A percentile compares a stretch with the other conserved stretches of the same genome.
These are phyloP conservation scores for Harpegnathos saltator DNA, from an alignment of 1,140 invertebrate genomes.

Conservation along the genomic window DNA sequence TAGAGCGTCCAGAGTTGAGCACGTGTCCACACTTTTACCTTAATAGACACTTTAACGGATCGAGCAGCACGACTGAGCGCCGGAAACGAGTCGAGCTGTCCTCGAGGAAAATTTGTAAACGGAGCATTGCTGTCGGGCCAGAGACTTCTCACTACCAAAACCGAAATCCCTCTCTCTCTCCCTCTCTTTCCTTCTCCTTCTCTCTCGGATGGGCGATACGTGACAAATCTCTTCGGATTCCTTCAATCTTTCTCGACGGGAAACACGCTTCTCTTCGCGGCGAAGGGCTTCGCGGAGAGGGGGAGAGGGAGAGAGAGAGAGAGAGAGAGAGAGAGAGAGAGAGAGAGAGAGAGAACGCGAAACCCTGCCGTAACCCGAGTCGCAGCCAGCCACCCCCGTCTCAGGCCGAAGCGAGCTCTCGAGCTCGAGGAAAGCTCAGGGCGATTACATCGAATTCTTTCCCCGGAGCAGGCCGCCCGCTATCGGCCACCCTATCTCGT, in stretches of 20 bases:
- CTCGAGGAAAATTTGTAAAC: not conserved
- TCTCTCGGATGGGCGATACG: conserved; percentile 14
- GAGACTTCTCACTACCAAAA: not conserved
- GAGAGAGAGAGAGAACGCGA: not conserved
- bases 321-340: not conserved
- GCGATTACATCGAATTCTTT: conserved; percentile 67
- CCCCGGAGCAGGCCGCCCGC: conserved; percentile 36
- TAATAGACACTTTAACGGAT: too few species aligned
- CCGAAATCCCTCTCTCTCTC: not conserved
- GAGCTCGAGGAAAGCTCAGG: conserved; percentile 56
- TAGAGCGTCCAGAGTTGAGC: too few species aligned
- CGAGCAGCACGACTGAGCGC: too few species aligned
- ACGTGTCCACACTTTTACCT: too few species aligned
- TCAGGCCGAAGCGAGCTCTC: conserved; percentile 21
- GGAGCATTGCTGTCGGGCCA: conserved; percentile 22
- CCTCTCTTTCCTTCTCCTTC: too few species aligned
- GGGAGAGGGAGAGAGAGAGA: not conserved
- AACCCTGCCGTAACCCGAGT: conserved; percentile 59
- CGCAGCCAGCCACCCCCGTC: conserved; percentile 14
- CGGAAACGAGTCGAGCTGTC: not conserved
- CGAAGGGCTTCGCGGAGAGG: not conserved
- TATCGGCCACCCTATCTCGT: conserved; percentile 33
- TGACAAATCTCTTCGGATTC: conserved; percentile 50
- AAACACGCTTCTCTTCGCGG: conserved; percentile 13
- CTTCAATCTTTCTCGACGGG: conserved; percentile 51